Evolutionary conservation across 2,888 invertebrate species (phyloP), one percentile per base, ranked within the genome.

Genomic region (Abrostola triplasia): DNA sequence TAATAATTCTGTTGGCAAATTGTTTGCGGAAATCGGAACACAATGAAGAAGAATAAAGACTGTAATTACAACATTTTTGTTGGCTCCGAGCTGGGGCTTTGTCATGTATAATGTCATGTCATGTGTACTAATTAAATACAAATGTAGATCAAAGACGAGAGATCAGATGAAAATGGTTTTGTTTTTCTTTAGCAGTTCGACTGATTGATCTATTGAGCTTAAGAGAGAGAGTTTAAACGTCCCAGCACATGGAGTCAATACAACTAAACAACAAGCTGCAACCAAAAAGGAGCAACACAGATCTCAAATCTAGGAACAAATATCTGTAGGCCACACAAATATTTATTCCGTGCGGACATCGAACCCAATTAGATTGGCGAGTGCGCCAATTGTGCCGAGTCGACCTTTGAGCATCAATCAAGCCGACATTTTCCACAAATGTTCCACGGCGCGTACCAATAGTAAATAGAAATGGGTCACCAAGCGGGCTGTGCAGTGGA

Each of bases 401-500:
- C 24, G 24, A 24, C 24, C 24, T 24, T 24, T 24, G 24, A 24
- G 24, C 24, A 24, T 41, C 64, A 58, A 51, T 48, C 61, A 51
- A 41, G 54, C 48, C 24, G 36, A 40, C 37, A 12, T 59, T 53
- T 42, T 55, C 58, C 49, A 35, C 51, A 53, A 51, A 11, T 44
- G 42, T 44, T 55, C 38, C 36, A 6, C 10, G 44, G 13, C 9
- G 55, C 47, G 52, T 55, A 70, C 61, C 58, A 61, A 63, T 67
- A 59, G 55, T 40, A 48, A 42, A 56, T 47, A 59, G 59, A 83
- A 80, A 58, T 70, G 82, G 79, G 80, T 81, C 77, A 77, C 67
- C 67, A 48, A 50, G 54, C 81, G 66, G 63, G 64, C 68, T 67
- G 64, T 64, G 38, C 72, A 76, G 65, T 71, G 82, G 73, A 70